phyloP scores from a whole-genome alignment of 2,888 invertebrate genomes.

The Busseola fusca region DNA sequence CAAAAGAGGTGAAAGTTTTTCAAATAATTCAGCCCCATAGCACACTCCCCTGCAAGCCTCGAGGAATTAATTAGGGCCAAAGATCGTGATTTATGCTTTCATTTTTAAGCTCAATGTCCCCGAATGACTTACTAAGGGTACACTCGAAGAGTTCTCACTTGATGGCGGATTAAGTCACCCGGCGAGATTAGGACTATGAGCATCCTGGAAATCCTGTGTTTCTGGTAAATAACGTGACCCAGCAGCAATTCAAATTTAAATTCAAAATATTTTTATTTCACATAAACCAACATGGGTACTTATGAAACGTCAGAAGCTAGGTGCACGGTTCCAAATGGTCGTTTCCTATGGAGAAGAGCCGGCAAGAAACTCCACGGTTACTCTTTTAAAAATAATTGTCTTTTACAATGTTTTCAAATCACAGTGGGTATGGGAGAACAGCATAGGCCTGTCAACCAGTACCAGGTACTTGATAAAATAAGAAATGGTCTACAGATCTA shows the following conservation, averaged over 20 bases:
- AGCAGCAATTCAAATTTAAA: neutral
- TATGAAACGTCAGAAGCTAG: too few relatives aligned
- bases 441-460: too few relatives aligned
- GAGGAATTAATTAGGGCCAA: constrained; percentile 88
- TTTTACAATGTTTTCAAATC: too few relatives aligned
- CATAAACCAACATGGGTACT: too few relatives aligned
- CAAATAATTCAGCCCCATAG: constrained; percentile 79
- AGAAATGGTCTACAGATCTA: too few relatives aligned
- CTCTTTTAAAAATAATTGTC: too few relatives aligned
- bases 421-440: too few relatives aligned
- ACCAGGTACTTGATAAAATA: too few relatives aligned
- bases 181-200: neutral
- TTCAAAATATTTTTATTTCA: too few relatives aligned
- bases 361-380: too few relatives aligned
- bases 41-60: constrained; percentile 77
- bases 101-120: constrained; percentile 87
- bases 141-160: constrained; percentile 54
- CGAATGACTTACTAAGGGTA: constrained; percentile 59
- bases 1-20: constrained; percentile 80
- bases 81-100: constrained; percentile 89
- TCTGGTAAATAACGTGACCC: neutral
- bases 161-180: neutral
- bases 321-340: too few relatives aligned
- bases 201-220: neutral
- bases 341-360: too few relatives aligned